Conservation (phyloP, 2,113 vertebrate genomes). For the Crotalus horridus region DNA sequence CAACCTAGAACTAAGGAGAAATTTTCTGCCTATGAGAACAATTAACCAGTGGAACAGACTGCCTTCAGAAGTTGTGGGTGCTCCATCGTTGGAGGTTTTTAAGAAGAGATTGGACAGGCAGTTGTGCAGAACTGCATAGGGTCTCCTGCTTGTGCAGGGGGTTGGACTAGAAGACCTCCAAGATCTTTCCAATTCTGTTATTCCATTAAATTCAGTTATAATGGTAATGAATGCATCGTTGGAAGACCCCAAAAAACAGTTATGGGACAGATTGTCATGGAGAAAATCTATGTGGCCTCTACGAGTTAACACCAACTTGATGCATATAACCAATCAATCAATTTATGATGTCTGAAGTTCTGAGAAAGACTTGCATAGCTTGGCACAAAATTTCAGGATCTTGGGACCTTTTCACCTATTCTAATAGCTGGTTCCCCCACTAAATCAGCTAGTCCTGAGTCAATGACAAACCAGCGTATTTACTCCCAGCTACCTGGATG, state of each 20-base stretch:
- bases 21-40: no score
- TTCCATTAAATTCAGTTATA: neutral
- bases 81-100: no score
- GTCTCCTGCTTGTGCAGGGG: no score
- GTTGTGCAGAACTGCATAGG: no score
- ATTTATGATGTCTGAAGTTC: neutral
- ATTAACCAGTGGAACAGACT: no score
- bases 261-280: neutral
- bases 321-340: neutral
- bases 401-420: neutral
- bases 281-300: neutral
- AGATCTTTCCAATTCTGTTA: no score
- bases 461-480: neutral
- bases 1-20: no score
- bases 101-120: no score
- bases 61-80: no score
- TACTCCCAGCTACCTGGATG: neutral
- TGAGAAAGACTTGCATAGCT: neutral
- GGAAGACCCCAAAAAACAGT: neutral
- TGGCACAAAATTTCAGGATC: neutral
- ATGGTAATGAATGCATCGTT: neutral
- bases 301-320: neutral
- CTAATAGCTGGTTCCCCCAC: neutral
- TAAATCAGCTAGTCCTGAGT: neutral
- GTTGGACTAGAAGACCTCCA: no score